Base-by-base conservation (phyloP, 2,797 vertebrate species). In the Emys orbicularis region DNA sequence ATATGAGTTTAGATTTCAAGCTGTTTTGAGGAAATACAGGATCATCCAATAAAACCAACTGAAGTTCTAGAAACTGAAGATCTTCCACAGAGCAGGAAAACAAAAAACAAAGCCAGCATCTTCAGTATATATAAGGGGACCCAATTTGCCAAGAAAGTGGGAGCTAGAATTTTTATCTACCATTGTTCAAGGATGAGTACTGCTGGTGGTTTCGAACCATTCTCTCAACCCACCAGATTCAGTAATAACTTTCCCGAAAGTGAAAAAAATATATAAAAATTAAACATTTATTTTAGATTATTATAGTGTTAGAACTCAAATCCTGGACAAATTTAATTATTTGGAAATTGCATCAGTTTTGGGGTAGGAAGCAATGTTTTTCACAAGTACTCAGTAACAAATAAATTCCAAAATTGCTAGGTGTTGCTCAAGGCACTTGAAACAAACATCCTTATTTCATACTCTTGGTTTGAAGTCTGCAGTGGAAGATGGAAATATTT, bases 1-100 rank as follows among this genome's bases (percentile, higher is more conserved):
- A 59, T 54, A 56, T 59, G 87, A 93, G 91, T 88, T 86, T 12
- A 74, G 50, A 52, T 79, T 88, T 81, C 79, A 15, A n/a, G 87
- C 47, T 93, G 79, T 91, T 72, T 1, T 3, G 79, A 79, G 81
- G 74, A 74, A 81, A 86, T 12, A 16, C 5, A 72, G 89, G 79
- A 82, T 31, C 81, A 68, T 41, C 87, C 50, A 59, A 57, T 86
- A 90, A 5, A 53, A 85, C 53, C 72, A 50, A 61, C n/a, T 23
- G n/a, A 37, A 65, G 52, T 15, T 86, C 65, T 37, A 52, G 16
- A 7, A 0, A 83, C 8, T 65, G 34, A 27, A 57, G 3, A 76
- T 29, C 81, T 59, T 81, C 4, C 53, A 56, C 47, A 47, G 8
- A 79, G 50, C 12, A 56, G 56, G 21, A 41, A 12, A 77, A 9